These are phyloP conservation scores for Polylopha cassiicola DNA, from an alignment of 2,888 invertebrate genomes.

Conservation along the genomic window DNA sequence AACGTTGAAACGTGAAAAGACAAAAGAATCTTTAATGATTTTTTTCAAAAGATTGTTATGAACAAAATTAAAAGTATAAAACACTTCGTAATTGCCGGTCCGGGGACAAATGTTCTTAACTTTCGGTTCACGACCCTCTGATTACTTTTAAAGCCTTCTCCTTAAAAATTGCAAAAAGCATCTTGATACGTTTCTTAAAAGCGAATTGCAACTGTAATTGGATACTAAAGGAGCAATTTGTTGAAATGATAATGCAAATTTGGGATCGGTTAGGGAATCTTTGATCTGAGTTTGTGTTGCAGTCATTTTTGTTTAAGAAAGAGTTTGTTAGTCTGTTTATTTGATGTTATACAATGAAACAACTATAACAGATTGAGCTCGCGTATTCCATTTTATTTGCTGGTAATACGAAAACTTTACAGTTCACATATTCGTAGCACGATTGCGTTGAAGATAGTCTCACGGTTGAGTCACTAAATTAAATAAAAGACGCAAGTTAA, in stretches of 20 bases:
- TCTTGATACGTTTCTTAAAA: conserved; percentile 48
- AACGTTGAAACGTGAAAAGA: conserved; percentile 13
- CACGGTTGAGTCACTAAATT: too few relatives aligned
- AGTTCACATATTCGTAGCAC: too few relatives aligned
- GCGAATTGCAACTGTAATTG: conserved; percentile 59
- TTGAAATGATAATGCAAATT: conserved; percentile 49
- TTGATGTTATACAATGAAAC: too few relatives aligned
- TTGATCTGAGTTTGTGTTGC: conserved; percentile 43
- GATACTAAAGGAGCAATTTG: conserved; percentile 52
- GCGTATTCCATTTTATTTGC: too few relatives aligned
- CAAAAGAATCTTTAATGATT: conserved; percentile 31
- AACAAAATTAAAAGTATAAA: conserved; percentile 63
- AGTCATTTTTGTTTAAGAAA: too few relatives aligned
- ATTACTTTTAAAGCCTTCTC: conserved; percentile 68
- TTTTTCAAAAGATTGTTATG: conserved; percentile 42
- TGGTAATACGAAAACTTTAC: too few relatives aligned
- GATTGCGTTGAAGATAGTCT: too few relatives aligned
- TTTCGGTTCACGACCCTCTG: conserved; percentile 55
- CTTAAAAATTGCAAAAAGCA: conserved; percentile 59
- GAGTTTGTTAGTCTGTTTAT: too few relatives aligned
- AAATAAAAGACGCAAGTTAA: too few relatives aligned
- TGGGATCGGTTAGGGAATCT: conserved; percentile 31
- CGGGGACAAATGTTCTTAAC: conserved; percentile 58
- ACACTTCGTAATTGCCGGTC: conserved; percentile 55
- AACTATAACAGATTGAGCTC: too few relatives aligned